A percentile compares a stretch with the other conserved stretches of the same genome.
phyloP scores from a whole-genome alignment of 2,797 vertebrate genomes.

The Clangula hyemalis region DNA sequence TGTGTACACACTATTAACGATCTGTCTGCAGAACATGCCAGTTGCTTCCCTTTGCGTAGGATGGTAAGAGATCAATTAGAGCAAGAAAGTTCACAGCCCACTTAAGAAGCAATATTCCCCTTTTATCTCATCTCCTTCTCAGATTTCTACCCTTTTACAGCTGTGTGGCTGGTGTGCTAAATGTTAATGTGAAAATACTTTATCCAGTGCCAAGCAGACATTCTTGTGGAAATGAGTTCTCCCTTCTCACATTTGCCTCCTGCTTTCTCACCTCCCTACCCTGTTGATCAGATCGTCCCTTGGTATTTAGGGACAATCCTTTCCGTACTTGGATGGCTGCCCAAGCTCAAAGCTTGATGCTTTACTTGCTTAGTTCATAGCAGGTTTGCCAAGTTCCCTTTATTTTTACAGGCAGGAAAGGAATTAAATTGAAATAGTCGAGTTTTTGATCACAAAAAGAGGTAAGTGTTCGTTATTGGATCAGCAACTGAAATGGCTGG shows the following conservation, averaged over 20 bases:
- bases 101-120: conserved; percentile 70
- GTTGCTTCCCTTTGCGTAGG: conserved; percentile 61
- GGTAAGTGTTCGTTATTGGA: neutral
- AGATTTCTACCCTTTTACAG: conserved; percentile 56
- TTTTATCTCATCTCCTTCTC: conserved; percentile 67
- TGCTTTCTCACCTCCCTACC: conserved; percentile 35
- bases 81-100: conserved; percentile 66
- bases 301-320: conserved; percentile 29
- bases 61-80: conserved; percentile 69
- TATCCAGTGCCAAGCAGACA: conserved; percentile 45
- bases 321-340: neutral
- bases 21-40: conserved; percentile 31
- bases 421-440: neutral
- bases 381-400: neutral
- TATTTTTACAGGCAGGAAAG: conserved; percentile 3
- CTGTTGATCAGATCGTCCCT: neutral
- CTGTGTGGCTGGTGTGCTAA: conserved; percentile 56
- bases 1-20: neutral
- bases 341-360: neutral
- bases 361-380: neutral
- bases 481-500: conserved; percentile 5
- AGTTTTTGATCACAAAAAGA: neutral
- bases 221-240: conserved; percentile 60
- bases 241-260: neutral
- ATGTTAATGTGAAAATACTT: conserved; percentile 60